Base-by-base conservation (phyloP, 2,888 invertebrate genomes). In the Scelioninae gen. 2 region DNA sequence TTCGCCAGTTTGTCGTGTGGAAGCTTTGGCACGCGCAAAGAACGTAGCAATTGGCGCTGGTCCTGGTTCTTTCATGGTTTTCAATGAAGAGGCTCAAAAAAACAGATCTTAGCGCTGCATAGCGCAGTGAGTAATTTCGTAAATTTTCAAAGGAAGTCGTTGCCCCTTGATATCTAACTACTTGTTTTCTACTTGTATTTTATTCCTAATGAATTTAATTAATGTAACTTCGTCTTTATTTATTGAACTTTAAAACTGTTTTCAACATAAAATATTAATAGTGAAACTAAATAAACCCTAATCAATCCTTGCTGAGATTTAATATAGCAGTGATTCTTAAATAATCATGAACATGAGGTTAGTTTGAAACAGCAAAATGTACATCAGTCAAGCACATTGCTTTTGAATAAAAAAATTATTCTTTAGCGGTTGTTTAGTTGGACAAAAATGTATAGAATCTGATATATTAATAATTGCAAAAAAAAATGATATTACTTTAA, bases 1-100 rank as follows among this genome's bases (percentile, higher is more conserved):
- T 77, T 80, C 77, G 75, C 68, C 75, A 85, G 85, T 85, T 77
- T 81, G 81, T 81, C 85, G 85, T 80, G 79, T 84, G 81, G 83
- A 80, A 80, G 79, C 79, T 79, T 79, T 78, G 80, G 78, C 78
- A 80, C 83, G 82, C 73, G 82, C 81, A 77, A 81, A 84, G 78
- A 76, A 75, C 75, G 78, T 81, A 81, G 80, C 81, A 74, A 82
- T 83, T 75, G 83, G 81, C 78, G 77, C 78, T 74, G 82, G 82
- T 79, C 75, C 82, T 75, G 79, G 78, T 77, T 81, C 76, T 74
- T 82, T 83, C 81, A 77, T 81, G 76, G 79, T 81, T 80, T 78
- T 82, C 67, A 81, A 83, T 71, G 76, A 79, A 78, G 82, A 81
- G 77, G 81, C 76, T 68, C 57, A 79, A 77, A 80, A 80, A 82